Evolutionary conservation across 2,113 vertebrate species (phyloP).

Genomic region (Emberiza fucata): DNA sequence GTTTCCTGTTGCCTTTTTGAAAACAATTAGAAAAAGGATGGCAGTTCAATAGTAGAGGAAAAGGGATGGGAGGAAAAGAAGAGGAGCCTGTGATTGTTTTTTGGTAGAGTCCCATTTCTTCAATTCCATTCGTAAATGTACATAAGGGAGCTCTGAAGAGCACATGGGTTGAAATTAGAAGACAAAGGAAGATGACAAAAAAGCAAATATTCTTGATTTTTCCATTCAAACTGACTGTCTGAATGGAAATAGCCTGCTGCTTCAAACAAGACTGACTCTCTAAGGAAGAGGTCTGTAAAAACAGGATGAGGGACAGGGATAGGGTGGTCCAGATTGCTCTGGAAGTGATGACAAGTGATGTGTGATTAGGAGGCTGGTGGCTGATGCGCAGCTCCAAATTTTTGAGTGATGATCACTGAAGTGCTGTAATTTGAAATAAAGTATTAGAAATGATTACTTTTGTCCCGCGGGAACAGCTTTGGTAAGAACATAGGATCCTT

Average conservation of each 20-base stretch:
- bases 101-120: background rate
- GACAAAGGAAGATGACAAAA: background rate
- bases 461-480: background rate
- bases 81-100: background rate
- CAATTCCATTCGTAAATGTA: background rate
- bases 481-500: background rate
- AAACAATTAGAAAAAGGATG: background rate
- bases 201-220: background rate
- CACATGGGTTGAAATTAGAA: background rate
- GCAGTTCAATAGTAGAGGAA: background rate
- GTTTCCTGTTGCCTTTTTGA: background rate
- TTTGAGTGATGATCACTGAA: background rate
- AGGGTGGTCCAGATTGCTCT: background rate
- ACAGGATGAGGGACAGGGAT: background rate
- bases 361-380: background rate
- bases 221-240: background rate
- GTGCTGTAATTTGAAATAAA: background rate
- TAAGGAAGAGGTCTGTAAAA: background rate
- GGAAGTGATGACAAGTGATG: background rate
- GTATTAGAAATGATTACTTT: background rate
- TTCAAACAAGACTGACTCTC: accelerated
- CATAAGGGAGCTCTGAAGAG: background rate
- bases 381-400: background rate
- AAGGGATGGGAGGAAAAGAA: background rate
- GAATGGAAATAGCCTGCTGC: background rate